Base-by-base conservation (phyloP, 2,888 invertebrate genomes). In the Clusia tigrina region DNA sequence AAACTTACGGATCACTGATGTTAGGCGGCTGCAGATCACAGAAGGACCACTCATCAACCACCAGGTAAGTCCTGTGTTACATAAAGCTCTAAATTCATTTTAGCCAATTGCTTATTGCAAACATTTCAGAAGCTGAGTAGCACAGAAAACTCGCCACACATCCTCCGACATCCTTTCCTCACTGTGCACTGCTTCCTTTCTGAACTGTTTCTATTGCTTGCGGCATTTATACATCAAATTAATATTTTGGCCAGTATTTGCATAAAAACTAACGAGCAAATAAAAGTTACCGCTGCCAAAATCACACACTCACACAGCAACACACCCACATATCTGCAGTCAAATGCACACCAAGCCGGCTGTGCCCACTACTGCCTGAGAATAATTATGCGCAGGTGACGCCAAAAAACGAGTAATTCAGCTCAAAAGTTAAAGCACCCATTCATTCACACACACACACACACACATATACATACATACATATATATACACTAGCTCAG, bases 311-410 rank as follows among this genome's bases (percentile, higher is more conserved):
- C 5, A 15, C 53, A 53, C 2, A 22, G n/a, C 17, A 42, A 53
- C 37, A 37, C 17, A 15, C 42, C 10, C 5, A 12, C 12, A 32
- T 32, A 32, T 32, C 5, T 32, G 32, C 42, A 42, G n/a, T n/a
- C n/a, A n/a, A n/a, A n/a, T n/a, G n/a, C n/a, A n/a, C n/a, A n/a
- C n/a, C n/a, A n/a, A n/a, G n/a, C n/a, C 42, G n/a, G n/a, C n/a
- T 18, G 18, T 17, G 48, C 18, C 54, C n/a, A n/a, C n/a, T n/a
- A n/a, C n/a, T n/a, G 20, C 52, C 56, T 59, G 48, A 51, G 38
- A 54, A 53, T 62, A 62, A 57, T 62, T 62, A 57, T 57, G 53
- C 20, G 26, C 53, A 32, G 51, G 32, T 24, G 38, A 2, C 15
- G 48, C 48, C 18, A 48, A 48, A 48, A 48, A 48, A 18, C 5